Base-by-base conservation (phyloP, 2,888 invertebrate genomes). In the Timema cristinae region DNA sequence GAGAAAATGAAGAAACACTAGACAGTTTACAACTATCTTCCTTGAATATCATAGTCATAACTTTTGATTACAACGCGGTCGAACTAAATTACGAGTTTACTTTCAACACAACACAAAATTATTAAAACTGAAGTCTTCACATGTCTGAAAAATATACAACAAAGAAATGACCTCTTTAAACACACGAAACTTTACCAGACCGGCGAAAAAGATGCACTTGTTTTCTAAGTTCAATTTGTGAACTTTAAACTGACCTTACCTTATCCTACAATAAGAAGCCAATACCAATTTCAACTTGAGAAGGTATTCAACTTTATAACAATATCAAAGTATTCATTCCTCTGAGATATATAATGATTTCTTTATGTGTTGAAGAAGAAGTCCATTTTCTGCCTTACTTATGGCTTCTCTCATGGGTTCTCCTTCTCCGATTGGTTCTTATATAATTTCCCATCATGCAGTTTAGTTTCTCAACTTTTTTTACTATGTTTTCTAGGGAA, bases 71-170 rank as follows among this genome's bases (percentile, higher is more conserved):
- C 72, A 73, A 75, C 51, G 66, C 59, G 66, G 73, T 56, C 61
- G 73, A 71, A 73, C 69, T 54, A 72, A 73, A 56, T 71, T 73
- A 75, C 71, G 73, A 63, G 13, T 69, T 71, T 66, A 75, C 75
- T 75, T 75, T 73, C 63, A 73, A 75, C 75, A 75, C 75, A 73
- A 75, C 75, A 75, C 75, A 75, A 73, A 73, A 75, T 69, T 73
- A 75, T 73, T 68, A 73, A 75, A 75, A 75, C 75, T 75, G 69
- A 59, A 70, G 73, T 75, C 75, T 75, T 75, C 75, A 75, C 73
- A 66, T 73, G 67, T 71, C 73, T 73, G 75, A 73, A 75, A 75
- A 72, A 66, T 70, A 73, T 75, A 61, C 71, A 63, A 71, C 63
- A 72, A 71, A 72, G 69, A 73, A 67, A 73, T 73, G 73, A 72